Evolutionary conservation across 2,888 invertebrate species (phyloP).

Genomic region (Athrips mouffetella): DNA sequence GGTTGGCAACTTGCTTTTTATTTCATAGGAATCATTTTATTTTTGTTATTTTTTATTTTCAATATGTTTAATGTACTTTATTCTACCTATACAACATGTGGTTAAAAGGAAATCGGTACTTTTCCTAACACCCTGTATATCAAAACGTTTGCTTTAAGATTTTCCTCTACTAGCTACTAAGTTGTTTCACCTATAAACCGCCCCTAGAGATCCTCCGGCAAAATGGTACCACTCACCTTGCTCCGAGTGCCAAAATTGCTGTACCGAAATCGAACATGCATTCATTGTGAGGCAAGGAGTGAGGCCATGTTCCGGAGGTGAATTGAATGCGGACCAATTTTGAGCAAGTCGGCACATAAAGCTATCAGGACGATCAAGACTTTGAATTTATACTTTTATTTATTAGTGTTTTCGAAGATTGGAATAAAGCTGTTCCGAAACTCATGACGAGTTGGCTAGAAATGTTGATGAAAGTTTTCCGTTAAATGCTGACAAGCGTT

Average conservation of each 20-base stretch:
- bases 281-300: not conserved
- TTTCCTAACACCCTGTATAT: no score
- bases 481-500: no score
- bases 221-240: not conserved
- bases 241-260: not conserved
- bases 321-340: slow-evolving; percentile 4
- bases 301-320: not conserved
- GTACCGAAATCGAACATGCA: not conserved
- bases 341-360: not conserved
- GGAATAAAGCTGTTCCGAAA: no score
- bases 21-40: no score
- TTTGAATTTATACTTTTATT: not conserved
- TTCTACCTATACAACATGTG: not conserved
- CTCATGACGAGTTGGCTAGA: no score
- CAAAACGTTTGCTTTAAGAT: not conserved
- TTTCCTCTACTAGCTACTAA: not conserved
- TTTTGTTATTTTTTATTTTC: no score
- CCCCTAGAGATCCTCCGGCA: not conserved
- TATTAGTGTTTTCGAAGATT: not conserved
- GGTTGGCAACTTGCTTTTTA: no score
- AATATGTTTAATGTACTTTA: not conserved
- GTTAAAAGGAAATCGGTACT: not conserved
- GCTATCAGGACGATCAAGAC: not conserved
- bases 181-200: not conserved
- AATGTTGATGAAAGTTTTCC: no score